Base-by-base conservation (phyloP, 2,888 invertebrate genomes). In the Oligia fasciuncula region DNA sequence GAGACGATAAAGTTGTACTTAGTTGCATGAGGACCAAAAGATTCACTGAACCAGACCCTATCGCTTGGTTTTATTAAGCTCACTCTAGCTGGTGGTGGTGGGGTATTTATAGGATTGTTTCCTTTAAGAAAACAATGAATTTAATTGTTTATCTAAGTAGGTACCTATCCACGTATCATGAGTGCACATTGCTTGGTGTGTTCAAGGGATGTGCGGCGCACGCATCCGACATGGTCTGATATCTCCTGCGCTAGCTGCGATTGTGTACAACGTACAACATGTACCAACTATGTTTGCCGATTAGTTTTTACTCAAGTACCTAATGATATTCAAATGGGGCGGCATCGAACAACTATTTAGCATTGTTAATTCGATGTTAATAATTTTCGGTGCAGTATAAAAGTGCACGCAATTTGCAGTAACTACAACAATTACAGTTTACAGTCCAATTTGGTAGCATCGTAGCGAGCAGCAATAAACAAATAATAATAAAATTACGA, bases 261-360 rank as follows among this genome's bases (percentile, higher is more conserved):
- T 87, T 88, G 85, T 88, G 88, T 82, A 88, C 79, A 84, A 75
- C 57, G 85, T 85, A 87, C 87, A 83, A 81, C 62, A 83, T 89
- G 87, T 86, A 87, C 88, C 85, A 85, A 87, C 78, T 81, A 85
- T 76, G 81, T 79, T 85, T 80, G 80, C 77, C 89, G 89, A 90
- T 90, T 88, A 90, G 87, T 93, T 93, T 93, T 92, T 92, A 91
- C 89, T 87, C 76, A 89, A 87, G 84, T 87, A 92, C 90, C 87
- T 95, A 95, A 95, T 95, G 90, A 93, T 96, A 96, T 96, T 96
- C 95, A 95, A 96, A 95, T 95, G 90, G 95, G 93, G 90, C 96
- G 92, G 92, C 93, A 91, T 93, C 92, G 91, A 89, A 88, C 90
- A 90, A 87, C 92, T 92, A 90, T 92, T 94, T 96, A 96, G 94